These are phyloP conservation scores for Lacerta agilis DNA, from an alignment of 2,797 vertebrate genomes.

Conservation along the genomic window DNA sequence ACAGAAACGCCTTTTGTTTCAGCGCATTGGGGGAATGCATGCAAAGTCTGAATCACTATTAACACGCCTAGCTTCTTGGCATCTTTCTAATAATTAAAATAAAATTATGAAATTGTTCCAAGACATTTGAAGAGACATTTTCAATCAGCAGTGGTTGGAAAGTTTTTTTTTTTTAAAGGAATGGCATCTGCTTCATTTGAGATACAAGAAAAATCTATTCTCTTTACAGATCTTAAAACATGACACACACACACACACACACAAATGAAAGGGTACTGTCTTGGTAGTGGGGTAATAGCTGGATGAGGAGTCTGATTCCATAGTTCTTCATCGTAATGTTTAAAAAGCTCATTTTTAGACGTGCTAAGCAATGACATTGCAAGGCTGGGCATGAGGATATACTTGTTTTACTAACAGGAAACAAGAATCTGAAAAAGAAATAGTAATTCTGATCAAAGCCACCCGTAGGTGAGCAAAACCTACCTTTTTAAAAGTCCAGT, in stretches of 20 bases:
- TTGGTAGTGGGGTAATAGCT: slow-evolving; percentile 34
- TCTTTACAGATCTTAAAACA: slow-evolving; percentile 32
- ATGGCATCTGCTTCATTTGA: slow-evolving; percentile 36
- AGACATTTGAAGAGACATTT: slow-evolving; percentile 54
- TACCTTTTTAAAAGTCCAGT: not conserved
- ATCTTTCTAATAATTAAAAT: slow-evolving; percentile 67
- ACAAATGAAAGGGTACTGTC: slow-evolving; percentile 35
- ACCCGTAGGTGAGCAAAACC: not conserved
- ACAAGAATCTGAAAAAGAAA: not conserved
- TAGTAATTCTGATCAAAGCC: not conserved
- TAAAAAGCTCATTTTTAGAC: not conserved
- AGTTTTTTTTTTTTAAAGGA: not conserved
- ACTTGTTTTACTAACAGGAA: not conserved
- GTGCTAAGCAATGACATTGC: not conserved
- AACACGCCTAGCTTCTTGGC: slow-evolving; percentile 56
- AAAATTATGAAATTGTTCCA: slow-evolving; percentile 59
- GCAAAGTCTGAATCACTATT: slow-evolving; percentile 65
- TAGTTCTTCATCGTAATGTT: not conserved
- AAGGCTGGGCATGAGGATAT: not conserved
- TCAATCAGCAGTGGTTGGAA: slow-evolving; percentile 43
- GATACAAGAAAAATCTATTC: slow-evolving; percentile 22
- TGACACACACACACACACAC: slow-evolving; percentile 2
- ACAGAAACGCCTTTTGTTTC: slow-evolving; percentile 90
- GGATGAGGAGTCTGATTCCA: not conserved
- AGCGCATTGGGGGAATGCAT: slow-evolving; percentile 65